phyloP scores from a whole-genome alignment of 2,888 invertebrate genomes.

The Nomada fucata region DNA sequence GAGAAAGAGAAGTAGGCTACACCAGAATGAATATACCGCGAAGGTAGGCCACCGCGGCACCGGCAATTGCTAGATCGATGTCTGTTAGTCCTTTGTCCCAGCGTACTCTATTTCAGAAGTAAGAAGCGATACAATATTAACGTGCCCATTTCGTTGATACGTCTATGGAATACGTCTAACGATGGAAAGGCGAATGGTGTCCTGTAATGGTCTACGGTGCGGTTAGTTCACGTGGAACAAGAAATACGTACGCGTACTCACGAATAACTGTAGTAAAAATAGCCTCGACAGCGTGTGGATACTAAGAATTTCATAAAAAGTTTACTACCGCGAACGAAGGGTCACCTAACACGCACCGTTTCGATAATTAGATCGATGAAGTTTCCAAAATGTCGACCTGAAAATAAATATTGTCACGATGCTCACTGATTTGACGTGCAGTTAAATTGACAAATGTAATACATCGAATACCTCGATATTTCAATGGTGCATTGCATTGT shows the following conservation, averaged over 20 bases:
- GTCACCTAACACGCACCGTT: no score
- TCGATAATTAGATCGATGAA: not conserved
- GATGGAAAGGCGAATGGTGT: not conserved
- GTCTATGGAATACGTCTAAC: not conserved
- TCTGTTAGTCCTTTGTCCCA: constrained; percentile 37
- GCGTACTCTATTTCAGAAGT: constrained; percentile 12
- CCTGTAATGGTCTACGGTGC: not conserved
- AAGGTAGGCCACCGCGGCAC: constrained; percentile 48
- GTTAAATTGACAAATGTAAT: no score
- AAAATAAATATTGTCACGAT: not conserved
- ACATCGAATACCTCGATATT: no score
- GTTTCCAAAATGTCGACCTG: not conserved
- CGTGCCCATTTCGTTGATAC: not conserved
- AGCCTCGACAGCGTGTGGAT: not conserved
- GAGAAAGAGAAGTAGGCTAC: constrained; percentile 63
- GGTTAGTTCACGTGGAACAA: not conserved
- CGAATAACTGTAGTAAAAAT: not conserved
- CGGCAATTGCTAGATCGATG: constrained; percentile 54
- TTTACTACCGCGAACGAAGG: not conserved
- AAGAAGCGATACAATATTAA: constrained; percentile 43
- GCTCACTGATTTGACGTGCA: no score
- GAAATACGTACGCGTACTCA: not conserved
- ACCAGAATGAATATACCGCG: constrained; percentile 47
- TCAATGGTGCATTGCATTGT: no score
- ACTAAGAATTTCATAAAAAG: not conserved